These are phyloP conservation scores for Pipistrellus nathusii DNA, from an alignment of 2,797 vertebrate genomes.

Conservation along the genomic window DNA sequence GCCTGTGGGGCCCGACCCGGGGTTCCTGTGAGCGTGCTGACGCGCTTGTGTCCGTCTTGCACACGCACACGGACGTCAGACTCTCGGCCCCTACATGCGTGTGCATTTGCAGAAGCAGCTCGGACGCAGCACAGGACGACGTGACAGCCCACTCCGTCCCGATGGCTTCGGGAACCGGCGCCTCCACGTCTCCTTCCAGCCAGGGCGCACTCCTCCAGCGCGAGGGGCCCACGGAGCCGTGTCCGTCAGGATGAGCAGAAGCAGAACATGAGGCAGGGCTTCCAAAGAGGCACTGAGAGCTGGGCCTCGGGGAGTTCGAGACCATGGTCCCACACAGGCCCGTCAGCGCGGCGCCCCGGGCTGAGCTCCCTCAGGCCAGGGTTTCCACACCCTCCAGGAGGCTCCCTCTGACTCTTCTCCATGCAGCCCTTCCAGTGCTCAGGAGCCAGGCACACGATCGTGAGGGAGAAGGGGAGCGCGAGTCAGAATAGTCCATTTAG, in stretches of 20 bases:
- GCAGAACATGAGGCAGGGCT: constrained; percentile 28
- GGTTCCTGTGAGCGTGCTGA: not conserved
- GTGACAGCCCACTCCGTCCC: not conserved
- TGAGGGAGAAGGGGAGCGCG: no score
- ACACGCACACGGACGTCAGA: not conserved
- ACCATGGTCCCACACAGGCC: constrained; percentile 59
- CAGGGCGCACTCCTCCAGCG: not conserved
- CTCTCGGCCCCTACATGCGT: not conserved
- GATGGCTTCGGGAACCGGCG: not conserved
- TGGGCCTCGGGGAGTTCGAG: constrained; percentile 57
- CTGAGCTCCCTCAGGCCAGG: not conserved
- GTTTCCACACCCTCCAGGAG: constrained; percentile 24
- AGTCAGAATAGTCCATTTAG: no score
- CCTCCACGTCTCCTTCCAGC: not conserved
- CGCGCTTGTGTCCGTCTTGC: not conserved
- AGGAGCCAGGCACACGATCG: no score
- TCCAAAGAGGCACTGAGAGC: constrained; percentile 64
- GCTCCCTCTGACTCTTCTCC: not conserved
- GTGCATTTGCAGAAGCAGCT: not conserved
- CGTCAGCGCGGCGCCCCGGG: not conserved
- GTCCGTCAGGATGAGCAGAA: not conserved
- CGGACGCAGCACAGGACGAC: not conserved
- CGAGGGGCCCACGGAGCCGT: not conserved
- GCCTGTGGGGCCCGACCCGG: not conserved
- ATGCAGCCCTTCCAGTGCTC: no score